These are phyloP conservation scores for Gnatocerus cornutus DNA, from an alignment of 2,888 invertebrate genomes.

Conservation along the genomic window DNA sequence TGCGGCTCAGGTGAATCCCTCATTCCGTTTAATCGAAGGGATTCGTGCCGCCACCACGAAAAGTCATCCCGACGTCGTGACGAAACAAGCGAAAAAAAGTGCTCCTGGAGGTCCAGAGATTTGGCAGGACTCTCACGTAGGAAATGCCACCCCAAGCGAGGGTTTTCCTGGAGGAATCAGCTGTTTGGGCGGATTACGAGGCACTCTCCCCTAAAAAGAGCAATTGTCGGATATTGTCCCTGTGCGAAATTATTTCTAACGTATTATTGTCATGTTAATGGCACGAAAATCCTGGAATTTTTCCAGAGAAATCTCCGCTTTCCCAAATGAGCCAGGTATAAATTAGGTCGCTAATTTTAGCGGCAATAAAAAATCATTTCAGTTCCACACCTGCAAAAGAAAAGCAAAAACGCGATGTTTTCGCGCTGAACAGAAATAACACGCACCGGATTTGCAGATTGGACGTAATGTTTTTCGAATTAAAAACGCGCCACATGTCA, in stretches of 20 bases:
- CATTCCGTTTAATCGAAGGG: neutral
- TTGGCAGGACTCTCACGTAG: slow-evolving; percentile 13
- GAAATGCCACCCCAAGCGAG: slow-evolving; percentile 10
- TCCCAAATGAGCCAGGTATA: slow-evolving; percentile 20
- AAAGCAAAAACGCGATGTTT: slow-evolving; percentile 20
- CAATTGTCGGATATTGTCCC: slow-evolving; percentile 33
- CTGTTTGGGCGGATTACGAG: slow-evolving; percentile 26
- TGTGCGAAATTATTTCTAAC: slow-evolving; percentile 32
- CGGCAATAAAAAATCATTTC: slow-evolving; percentile 27
- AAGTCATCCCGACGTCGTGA: no score
- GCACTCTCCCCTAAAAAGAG: slow-evolving; percentile 36
- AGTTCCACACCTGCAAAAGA: slow-evolving; percentile 17
- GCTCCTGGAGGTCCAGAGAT: slow-evolving; percentile 14
- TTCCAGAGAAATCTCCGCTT: neutral
- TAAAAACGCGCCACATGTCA: slow-evolving; percentile 17
- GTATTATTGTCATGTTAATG: slow-evolving; percentile 40
- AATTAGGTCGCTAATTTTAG: slow-evolving; percentile 31
- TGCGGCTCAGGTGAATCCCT: slow-evolving; percentile 41
- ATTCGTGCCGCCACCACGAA: neutral
- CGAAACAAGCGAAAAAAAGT: no score
- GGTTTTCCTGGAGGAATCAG: slow-evolving; percentile 23
- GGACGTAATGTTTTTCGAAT: slow-evolving; percentile 1
- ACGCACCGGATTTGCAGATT: neutral
- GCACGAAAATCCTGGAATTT: neutral
- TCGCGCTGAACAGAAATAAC: slow-evolving; percentile 12